phyloP scores from a whole-genome alignment of 1,140 invertebrate genomes.

The Drosophila orosa region DNA sequence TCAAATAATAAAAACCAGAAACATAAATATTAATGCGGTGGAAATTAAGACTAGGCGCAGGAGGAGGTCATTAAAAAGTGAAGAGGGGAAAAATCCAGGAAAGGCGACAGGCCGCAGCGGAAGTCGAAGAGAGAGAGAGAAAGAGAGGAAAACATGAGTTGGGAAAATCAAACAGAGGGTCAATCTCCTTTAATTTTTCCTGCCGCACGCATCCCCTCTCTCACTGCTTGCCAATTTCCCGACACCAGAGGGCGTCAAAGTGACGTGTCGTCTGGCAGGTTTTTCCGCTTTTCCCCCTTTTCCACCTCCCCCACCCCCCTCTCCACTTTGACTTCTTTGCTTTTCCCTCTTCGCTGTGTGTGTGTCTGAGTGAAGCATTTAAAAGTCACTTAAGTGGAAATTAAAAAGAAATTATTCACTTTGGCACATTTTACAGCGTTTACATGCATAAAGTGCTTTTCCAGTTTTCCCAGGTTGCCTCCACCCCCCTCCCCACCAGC shows the following conservation, averaged over 20 bases:
- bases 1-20: too few relatives aligned
- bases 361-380: slow-evolving; percentile 34
- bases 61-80: background rate
- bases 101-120: background rate
- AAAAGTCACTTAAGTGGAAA: slow-evolving; percentile 66
- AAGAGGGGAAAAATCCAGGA: background rate
- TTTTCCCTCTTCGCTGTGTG: background rate
- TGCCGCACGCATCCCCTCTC: background rate
- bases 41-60: background rate
- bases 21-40: background rate
- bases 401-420: slow-evolving; percentile 68
- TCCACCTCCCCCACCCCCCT: too few relatives aligned
- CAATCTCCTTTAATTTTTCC: slow-evolving; percentile 13
- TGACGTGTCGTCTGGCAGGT: slow-evolving; percentile 48
- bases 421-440: slow-evolving; percentile 52
- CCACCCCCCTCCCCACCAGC: too few relatives aligned
- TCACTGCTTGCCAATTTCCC: slow-evolving; percentile 37
- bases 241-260: slow-evolving; percentile 53
- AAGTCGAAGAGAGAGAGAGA: too few relatives aligned
- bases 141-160: background rate
- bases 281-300: background rate
- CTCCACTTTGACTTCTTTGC: slow-evolving; percentile 39
- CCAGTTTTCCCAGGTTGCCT: slow-evolving; percentile 7
- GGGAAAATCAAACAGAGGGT: slow-evolving; percentile 23
- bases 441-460: slow-evolving; percentile 26